Evolutionary conservation across 2,797 vertebrate genomes (phyloP), one percentile per base, ranked within the genome.

Genomic region (Ciconia nigra): DNA sequence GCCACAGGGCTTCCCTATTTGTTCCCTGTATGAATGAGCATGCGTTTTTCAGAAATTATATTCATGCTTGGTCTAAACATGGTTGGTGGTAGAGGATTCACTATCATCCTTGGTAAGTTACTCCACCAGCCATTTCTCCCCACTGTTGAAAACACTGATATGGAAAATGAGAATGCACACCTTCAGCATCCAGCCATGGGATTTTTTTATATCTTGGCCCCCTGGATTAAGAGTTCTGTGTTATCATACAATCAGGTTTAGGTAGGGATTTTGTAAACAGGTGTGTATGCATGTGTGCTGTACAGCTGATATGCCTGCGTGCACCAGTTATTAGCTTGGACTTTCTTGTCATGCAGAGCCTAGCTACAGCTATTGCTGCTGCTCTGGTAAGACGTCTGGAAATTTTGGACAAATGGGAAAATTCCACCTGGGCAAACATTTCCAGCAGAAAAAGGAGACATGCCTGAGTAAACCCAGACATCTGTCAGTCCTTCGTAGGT

Each of bases 331-430:
- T 42, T 76, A 85, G 26, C 58, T 89, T 67, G 74, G 81, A 42
- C 67, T 89, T 87, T n/a, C 22, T 2, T 11, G 52, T 67, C 76
- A 57, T 39, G 67, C 44, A 54, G 37, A 77, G 63, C 66, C 71
- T 26, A 58, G 83, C 49, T 89, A 41, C 39, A 84, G 70, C 37
- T 87, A 71, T 28, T 87, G 59, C 78, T 87, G 66, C 67, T 66
- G 67, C 59, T 83, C 74, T 1, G 4, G 74, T 87, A 81, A 95
- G 78, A 71, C 1, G 14, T 71, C 92, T 55, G 52, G 78, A 83
- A 90, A 89, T 89, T 89, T 54, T 92, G 63, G 92, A 83, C 67
- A 94, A 94, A 78, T 63, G 41, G 55, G 87, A 85, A 85, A 92
- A 94, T 65, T 91, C 51, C 74, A 94, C 74, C 67, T 69, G 71